These are phyloP conservation scores for Hydra vulgaris DNA, from an alignment of 30 jellyfish, hydroid and myxozoan species.

Conservation along the genomic window DNA sequence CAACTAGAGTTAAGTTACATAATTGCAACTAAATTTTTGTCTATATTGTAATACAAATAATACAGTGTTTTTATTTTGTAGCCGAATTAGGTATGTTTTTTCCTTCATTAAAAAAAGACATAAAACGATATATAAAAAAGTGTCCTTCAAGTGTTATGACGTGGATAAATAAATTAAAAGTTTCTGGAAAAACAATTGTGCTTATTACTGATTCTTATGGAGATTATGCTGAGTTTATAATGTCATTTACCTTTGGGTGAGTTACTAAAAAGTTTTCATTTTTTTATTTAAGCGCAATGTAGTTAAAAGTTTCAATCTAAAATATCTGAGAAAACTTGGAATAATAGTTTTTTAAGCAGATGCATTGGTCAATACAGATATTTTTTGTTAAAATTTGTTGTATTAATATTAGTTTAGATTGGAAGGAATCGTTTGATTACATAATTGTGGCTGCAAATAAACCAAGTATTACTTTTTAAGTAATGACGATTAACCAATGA, in stretches of 20 bases:
- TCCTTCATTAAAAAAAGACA: slow-evolving; percentile 44
- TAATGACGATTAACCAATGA: too few species aligned
- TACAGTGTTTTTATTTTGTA: slow-evolving; percentile 20
- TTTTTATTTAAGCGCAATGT: neutral
- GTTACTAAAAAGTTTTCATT: neutral
- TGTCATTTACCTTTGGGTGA: slow-evolving; percentile 85
- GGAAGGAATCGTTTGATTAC: slow-evolving; percentile 57
- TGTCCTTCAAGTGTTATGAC: slow-evolving; percentile 44
- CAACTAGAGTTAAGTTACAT: too few species aligned
- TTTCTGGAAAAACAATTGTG: slow-evolving; percentile 56
- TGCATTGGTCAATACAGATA: too few species aligned
- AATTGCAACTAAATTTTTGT: too few species aligned
- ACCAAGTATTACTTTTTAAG: slow-evolving; percentile 74
- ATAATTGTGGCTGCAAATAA: slow-evolving; percentile 61
- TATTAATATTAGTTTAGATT: slow-evolving; percentile 35
- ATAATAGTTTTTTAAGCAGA: too few species aligned
- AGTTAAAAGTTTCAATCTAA: too few species aligned
- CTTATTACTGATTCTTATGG: slow-evolving; percentile 67
- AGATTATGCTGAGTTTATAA: slow-evolving; percentile 52
- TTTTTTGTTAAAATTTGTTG: too few species aligned
- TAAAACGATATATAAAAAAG: slow-evolving; percentile 49
- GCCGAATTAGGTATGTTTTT: slow-evolving; percentile 62
- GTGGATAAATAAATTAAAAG: slow-evolving; percentile 45
- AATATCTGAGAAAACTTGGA: too few species aligned
- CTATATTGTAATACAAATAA: too few species aligned